phyloP scores from a whole-genome alignment of 2,888 invertebrate species.

The Eristalis arbustorum region DNA sequence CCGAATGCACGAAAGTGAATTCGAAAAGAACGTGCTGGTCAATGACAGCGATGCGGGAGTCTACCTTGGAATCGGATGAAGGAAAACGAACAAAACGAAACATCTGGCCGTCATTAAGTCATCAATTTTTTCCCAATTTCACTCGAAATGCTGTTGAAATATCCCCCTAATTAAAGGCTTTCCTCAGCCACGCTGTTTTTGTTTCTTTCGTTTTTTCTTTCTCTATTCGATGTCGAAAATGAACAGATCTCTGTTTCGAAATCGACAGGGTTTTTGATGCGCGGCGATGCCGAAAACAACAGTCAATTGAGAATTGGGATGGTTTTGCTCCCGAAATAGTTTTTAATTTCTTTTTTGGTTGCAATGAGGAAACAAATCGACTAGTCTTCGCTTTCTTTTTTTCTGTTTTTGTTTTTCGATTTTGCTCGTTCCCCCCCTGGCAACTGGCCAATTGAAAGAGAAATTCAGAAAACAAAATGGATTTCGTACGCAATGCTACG shows the following conservation, averaged over 20 bases:
- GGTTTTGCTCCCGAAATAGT: background rate
- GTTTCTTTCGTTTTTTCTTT: background rate
- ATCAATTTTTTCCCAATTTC: background rate
- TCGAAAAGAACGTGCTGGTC: background rate
- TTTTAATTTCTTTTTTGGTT: background rate
- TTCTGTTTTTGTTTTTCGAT: background rate
- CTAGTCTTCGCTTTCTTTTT: conserved; percentile 1
- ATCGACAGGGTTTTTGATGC: background rate
- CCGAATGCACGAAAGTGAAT: background rate
- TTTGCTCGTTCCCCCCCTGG: background rate
- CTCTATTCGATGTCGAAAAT: background rate
- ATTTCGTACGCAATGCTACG: background rate
- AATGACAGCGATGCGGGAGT: background rate
- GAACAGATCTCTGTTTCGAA: background rate
- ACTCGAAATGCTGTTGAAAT: background rate
- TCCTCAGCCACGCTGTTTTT: background rate
- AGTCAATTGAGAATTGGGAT: background rate
- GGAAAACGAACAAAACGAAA: background rate
- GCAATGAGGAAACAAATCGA: conserved; percentile 9
- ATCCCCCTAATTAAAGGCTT: background rate
- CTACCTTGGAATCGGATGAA: background rate
- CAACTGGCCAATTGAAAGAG: conserved; percentile 32
- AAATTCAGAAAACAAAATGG: conserved; percentile 26
- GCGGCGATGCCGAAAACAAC: background rate
- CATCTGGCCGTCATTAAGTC: background rate